Percentiles rank a stretch among this genome's conserved stretches.
phyloP scores from a whole-genome alignment of 2,113 vertebrate genomes.

The Zosterops hypoxanthus region DNA sequence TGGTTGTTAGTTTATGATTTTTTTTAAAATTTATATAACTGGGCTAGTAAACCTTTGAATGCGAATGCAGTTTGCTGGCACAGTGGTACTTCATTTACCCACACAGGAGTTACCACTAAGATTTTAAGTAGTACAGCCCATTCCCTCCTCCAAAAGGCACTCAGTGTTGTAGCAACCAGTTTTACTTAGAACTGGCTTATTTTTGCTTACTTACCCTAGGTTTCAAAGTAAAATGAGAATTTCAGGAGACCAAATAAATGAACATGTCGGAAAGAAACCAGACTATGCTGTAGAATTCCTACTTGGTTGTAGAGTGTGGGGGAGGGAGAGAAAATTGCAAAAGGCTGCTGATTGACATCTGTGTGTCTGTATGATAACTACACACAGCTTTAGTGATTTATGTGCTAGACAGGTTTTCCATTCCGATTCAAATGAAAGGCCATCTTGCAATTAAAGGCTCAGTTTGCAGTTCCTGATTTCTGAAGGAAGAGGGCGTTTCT shows the following conservation, averaged over 20 bases:
- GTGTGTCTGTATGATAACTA: constrained; percentile 36
- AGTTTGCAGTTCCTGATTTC: constrained; percentile 72
- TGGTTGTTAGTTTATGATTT: neutral
- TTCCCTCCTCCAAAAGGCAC: neutral
- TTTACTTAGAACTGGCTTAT: neutral
- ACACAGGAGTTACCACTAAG: neutral
- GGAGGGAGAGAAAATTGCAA: neutral
- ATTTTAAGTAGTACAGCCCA: neutral
- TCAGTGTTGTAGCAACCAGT: accelerated
- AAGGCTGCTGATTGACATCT: constrained; percentile 5
- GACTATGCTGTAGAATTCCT: neutral
- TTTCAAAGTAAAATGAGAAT: neutral
- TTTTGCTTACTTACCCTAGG: neutral
- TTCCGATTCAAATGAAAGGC: constrained; percentile 50
- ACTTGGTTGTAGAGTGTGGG: neutral
- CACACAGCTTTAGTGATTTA: neutral
- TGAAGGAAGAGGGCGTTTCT: constrained; percentile 84
- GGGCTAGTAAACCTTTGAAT: neutral
- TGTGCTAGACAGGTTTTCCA: constrained; percentile 1
- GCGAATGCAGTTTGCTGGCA: neutral
- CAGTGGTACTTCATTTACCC: neutral
- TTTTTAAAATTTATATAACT: neutral
- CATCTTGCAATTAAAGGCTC: constrained; percentile 45
- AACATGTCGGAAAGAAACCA: neutral
- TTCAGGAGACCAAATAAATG: neutral